Evolutionary conservation across 2,797 vertebrate species (phyloP).

Genomic region (Hipposideros larvatus): DNA sequence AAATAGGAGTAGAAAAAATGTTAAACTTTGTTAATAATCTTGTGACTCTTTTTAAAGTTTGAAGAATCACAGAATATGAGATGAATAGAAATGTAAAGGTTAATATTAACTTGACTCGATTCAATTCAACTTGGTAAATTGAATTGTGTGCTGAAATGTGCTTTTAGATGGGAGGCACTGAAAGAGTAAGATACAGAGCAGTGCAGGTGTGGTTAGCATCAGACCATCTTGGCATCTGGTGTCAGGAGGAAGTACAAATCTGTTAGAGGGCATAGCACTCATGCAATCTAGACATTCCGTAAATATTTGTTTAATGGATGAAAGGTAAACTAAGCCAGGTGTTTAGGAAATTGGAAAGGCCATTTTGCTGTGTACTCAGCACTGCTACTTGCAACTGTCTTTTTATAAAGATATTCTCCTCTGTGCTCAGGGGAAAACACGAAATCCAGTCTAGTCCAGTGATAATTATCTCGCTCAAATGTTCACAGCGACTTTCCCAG

Average conservation of each 20-base stretch:
- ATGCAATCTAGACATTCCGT: background rate
- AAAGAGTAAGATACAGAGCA: background rate
- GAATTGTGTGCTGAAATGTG: background rate
- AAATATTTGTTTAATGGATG: constrained; percentile 47
- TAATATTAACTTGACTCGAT: background rate
- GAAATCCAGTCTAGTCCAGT: background rate
- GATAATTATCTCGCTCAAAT: background rate
- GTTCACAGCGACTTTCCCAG: background rate
- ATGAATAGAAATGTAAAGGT: background rate
- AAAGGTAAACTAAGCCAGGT: background rate
- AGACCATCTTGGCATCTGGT: background rate
- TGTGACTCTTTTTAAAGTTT: no score
- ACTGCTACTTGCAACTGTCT: background rate
- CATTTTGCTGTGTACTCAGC: background rate
- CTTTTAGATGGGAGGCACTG: background rate
- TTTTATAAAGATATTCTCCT: background rate
- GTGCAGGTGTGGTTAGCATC: background rate
- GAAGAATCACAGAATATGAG: background rate
- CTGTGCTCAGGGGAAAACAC: background rate
- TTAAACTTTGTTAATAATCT: no score
- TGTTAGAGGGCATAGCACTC: background rate
- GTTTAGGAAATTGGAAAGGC: background rate
- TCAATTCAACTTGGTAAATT: background rate
- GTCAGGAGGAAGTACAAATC: background rate
- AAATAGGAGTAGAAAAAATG: no score